Evolutionary conservation across 2,888 invertebrate species (phyloP), one percentile per base, ranked within the genome.

Genomic region (Hyles lineata): DNA sequence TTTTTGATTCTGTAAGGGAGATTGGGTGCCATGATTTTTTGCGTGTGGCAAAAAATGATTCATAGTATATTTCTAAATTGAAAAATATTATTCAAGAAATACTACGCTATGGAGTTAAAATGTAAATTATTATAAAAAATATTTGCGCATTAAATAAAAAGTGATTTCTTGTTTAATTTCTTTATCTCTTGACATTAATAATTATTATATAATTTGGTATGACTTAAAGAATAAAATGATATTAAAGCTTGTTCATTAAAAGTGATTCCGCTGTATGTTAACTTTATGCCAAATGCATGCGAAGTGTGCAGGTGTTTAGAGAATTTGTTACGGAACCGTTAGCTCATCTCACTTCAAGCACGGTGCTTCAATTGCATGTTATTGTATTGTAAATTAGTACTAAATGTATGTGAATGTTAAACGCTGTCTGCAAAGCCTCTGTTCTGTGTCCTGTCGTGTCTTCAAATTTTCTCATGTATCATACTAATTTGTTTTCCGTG

Each of bases 291-390:
- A 50, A 67, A 67, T 67, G 21, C 25, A 67, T 67, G 50, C 50
- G 23, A 50, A 70, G 23, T 6, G 25, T 29, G 25, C 23, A 19
- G 17, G 29, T 55, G 35, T 58, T 67, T 67, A 72, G 23, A 25
- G 25, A n/a, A 58, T 32, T 58, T 32, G 7, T 52, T 71, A 35
- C 19, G 29, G 1, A 55, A 70, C 19, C 59, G 25, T 52, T 76
- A 76, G 69, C 58, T 72, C 75, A 76, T 71, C 72, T 74, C 71
- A 67, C 71, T 71, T 69, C 75, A 50, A 21, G 77, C 74, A 75
- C 73, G 75, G 32, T 43, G 75, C 75, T 76, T 74, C 3, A 67
- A 23, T 67, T 74, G 74, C 73, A 74, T 75, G 79, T 77, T 67
- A 50, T 4, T 32, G 32, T 58, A 55, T 58, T 32, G 32, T 58